phyloP scores from a whole-genome alignment of 1,140 invertebrate species.

The Drosophila sucinea region DNA sequence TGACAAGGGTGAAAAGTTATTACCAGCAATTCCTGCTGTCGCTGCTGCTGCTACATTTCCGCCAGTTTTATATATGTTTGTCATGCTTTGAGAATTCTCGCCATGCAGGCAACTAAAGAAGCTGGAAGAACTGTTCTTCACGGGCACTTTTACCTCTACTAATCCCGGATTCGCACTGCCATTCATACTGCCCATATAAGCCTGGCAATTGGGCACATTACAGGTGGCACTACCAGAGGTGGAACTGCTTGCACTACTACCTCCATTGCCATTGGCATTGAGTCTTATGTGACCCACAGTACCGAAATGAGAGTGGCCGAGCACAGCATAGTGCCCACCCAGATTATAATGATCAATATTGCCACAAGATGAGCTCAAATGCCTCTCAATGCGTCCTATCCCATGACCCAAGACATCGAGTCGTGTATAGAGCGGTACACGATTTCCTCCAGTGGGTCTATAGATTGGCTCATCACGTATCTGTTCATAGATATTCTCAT shows the following conservation, averaged over 20 bases:
- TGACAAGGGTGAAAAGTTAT: conserved; percentile 52
- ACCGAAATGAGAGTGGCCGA: conserved; percentile 81
- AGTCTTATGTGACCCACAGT: conserved; percentile 81
- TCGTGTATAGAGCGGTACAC: conserved; percentile 84
- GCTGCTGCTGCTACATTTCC: conserved; percentile 43
- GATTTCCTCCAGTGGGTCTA: conserved; percentile 48
- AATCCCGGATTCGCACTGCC: conserved; percentile 23
- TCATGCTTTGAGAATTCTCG: conserved; percentile 83
- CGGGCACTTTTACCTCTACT: conserved; percentile 64
- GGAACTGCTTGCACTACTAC: conserved; percentile 8
- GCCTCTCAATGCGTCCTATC: conserved; percentile 85
- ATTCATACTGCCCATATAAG: conserved; percentile 40
- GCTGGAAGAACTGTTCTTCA: conserved; percentile 78
- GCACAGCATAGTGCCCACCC: conserved; percentile 80
- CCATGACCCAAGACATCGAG: conserved; percentile 85
- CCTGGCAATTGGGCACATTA: conserved; percentile 66
- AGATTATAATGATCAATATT: conserved; percentile 85
- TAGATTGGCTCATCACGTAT: conserved; percentile 84
- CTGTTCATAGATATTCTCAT: conserved; percentile 84
- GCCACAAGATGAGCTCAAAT: conserved; percentile 85
- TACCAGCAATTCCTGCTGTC: conserved; percentile 11
- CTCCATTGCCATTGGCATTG: conserved; percentile 56
- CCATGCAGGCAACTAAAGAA: conserved; percentile 82
- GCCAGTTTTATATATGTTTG: conserved; percentile 77
- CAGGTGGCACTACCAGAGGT: conserved; percentile 29